These are phyloP conservation scores for Parthenolecanium corni DNA, from an alignment of 2,888 invertebrate genomes.

Conservation along the genomic window DNA sequence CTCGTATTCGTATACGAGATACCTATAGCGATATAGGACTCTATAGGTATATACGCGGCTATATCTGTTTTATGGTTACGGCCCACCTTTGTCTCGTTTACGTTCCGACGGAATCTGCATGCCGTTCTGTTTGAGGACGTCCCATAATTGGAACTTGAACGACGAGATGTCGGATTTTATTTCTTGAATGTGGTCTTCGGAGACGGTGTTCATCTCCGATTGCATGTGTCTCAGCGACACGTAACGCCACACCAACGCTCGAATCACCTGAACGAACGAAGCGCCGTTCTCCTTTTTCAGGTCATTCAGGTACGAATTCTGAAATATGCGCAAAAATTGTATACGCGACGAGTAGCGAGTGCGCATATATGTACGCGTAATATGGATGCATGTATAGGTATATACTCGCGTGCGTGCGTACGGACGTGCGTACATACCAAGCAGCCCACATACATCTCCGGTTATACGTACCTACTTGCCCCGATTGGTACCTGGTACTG, in stretches of 20 bases:
- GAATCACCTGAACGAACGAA: conserved; percentile 70
- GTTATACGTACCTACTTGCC: too few species aligned
- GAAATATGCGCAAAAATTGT: too few species aligned
- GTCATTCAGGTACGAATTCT: too few species aligned
- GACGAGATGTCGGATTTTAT: conserved; percentile 87
- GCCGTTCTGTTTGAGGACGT: conserved; percentile 76
- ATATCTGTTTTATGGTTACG: not conserved
- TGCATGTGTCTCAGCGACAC: conserved; percentile 75
- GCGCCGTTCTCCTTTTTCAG: conserved; percentile 42
- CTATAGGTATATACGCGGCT: too few species aligned
- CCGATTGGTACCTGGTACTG: too few species aligned
- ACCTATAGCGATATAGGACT: too few species aligned
- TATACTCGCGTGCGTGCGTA: too few species aligned
- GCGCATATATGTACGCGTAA: too few species aligned
- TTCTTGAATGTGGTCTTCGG: conserved; percentile 89
- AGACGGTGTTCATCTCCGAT: conserved; percentile 71
- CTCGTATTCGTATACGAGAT: not conserved
- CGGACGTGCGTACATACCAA: too few species aligned
- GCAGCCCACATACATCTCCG: too few species aligned
- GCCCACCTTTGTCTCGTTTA: conserved; percentile 59
- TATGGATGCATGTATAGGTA: too few species aligned
- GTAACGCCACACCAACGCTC: conserved; percentile 83
- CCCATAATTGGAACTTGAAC: conserved; percentile 80
- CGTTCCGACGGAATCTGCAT: conserved; percentile 67
- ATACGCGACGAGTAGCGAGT: too few species aligned